Evolutionary conservation across 2,888 invertebrate genomes (phyloP), one percentile per base, ranked within the genome.

Genomic region (Macrostomum cliftonense): DNA sequence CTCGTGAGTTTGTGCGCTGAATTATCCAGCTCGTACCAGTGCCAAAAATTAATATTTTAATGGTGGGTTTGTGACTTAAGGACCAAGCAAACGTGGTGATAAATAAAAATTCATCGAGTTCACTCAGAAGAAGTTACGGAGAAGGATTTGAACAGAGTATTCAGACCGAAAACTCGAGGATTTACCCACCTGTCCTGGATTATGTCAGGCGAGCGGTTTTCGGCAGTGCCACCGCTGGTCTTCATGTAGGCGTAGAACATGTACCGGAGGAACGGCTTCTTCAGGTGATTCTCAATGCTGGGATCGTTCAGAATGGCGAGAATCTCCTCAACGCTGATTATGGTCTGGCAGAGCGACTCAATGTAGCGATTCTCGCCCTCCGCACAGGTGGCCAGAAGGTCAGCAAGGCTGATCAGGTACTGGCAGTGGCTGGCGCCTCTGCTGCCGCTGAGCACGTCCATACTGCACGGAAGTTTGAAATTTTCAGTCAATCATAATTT

Each of bases 261-360:
- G 54, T 63, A 63, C 9, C 45, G 46, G 12, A 61, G 52, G 51
- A 61, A 63, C 1, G 62, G 59, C 28, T 54, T 52, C 54, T 59
- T 58, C 21, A 62, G 57, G 50, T 63, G 59, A 51, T 47, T 45
- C 46, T 58, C 58, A 12, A 61, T 51, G 21, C 52, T 53, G 12
- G 53, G 54, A 37, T 62, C 55, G 50, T 58, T 61, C 28, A 63
- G 49, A 17, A 63, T 54, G 53, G 54, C 55, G 51, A 62, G 43
- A 45, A 62, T 47, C 48, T 62, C 62, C 14, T 63, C 61, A 37
- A 61, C 54, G 11, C 56, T 50, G 50, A 62, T 49, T 42, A 62
- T 59, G 11, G 60, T 62, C 53, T 62, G 62, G 52, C 62, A 63
- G 53, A 62, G 57, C 14, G 62, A 63, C 52, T 63, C 61, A n/a